Conservation (phyloP, 2,797 vertebrate species). For the Lepidocolaptes lacrymiger region DNA sequence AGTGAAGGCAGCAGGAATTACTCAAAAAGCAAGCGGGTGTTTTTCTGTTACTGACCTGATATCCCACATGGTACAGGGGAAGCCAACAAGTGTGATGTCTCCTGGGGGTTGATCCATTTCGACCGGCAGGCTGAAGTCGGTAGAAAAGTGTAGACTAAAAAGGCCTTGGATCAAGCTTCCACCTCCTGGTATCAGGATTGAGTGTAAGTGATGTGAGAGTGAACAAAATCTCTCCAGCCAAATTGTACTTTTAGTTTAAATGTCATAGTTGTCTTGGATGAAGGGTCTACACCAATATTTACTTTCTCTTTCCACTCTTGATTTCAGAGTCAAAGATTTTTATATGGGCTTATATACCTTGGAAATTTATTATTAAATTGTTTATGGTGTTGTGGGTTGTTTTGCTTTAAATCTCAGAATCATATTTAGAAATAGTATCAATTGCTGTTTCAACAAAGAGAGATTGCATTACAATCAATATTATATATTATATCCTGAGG, state of each 20-base stretch:
- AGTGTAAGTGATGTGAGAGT: neutral
- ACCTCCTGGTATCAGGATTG: neutral
- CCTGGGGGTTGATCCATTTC: neutral
- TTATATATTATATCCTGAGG: neutral
- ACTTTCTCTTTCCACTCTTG: neutral
- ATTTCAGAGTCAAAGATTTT: neutral
- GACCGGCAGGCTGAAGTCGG: neutral
- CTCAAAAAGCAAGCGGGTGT: neutral
- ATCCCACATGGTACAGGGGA: neutral
- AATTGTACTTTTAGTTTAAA: neutral
- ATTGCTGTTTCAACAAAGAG: neutral
- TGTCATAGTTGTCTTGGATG: neutral
- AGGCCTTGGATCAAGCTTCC: neutral
- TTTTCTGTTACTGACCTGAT: neutral
- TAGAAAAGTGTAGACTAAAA: neutral
- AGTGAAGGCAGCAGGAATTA: neutral
- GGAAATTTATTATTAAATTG: neutral
- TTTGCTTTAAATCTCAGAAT: neutral
- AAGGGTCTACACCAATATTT: neutral
- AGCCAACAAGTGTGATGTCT: neutral
- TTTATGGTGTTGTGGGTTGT: neutral
- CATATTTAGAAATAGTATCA: neutral
- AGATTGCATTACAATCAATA: conserved; percentile 14
- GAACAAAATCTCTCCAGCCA: neutral
- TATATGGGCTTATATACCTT: neutral